Conservation (phyloP, 2,113 vertebrate genomes). For the Dicrurus megarhynchus region DNA sequence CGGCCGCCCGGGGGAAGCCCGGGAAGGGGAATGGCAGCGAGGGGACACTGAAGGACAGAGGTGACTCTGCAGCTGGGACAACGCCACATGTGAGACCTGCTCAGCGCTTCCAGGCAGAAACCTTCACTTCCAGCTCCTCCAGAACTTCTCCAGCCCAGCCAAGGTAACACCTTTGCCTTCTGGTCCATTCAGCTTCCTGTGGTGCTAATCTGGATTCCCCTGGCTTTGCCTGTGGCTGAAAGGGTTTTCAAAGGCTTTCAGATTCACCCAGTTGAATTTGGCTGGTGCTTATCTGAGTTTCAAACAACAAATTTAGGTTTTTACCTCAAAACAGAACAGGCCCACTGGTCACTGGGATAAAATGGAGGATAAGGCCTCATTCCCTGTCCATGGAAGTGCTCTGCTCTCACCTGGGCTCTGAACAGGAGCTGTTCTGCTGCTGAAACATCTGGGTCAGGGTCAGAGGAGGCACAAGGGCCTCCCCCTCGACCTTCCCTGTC, state of each 20-base stretch:
- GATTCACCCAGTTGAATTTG: neutral
- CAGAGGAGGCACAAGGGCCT: neutral
- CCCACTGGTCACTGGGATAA: neutral
- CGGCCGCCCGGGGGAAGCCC: accelerated
- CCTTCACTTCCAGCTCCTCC: neutral
- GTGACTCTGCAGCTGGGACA: neutral
- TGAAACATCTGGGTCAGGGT: neutral
- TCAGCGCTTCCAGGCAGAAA: neutral
- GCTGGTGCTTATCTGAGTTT: neutral
- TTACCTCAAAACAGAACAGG: neutral
- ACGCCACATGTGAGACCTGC: neutral
- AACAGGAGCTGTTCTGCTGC: neutral
- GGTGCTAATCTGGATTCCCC: no score
- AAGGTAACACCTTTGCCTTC: conserved; percentile 21
- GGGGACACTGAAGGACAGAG: neutral
- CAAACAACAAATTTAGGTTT: neutral
- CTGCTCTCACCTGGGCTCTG: neutral
- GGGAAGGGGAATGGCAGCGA: neutral
- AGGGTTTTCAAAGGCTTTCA: neutral
- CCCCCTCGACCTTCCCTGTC: neutral
- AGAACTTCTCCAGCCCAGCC: neutral
- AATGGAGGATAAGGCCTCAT: accelerated
- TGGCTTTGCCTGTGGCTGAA: accelerated
- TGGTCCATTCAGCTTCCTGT: accelerated
- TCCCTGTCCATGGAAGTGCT: accelerated